Evolutionary conservation across 1,140 invertebrate species (phyloP), one percentile per base, ranked within the genome.

Genomic region (Pteromalus puparum): DNA sequence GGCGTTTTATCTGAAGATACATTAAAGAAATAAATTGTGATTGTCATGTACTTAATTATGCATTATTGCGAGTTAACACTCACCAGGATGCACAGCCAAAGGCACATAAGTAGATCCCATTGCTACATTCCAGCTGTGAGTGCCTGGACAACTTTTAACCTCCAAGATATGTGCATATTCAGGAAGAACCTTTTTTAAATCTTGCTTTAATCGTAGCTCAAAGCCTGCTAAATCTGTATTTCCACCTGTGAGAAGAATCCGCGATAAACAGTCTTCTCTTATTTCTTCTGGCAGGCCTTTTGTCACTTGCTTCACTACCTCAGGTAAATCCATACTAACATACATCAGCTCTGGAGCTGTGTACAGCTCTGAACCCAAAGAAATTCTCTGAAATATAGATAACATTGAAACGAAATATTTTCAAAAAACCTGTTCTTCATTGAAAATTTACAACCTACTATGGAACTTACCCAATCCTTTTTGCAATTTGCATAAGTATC

Each of bases 291-390:
- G 89, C 46, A 94, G 87, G 81, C 92, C 93, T 38, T 88, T 88
- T 28, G 92, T 92, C 13, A 93, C 90, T 84, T 93, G 92, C 86
- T 91, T 91, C 72, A 94, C 93, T 72, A 93, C 90, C 90, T 93
- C 88, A 2, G 93, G 93, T 28, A 94, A 88, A 77, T 90, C 89
- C 42, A 94, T 86, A 76, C 91, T 91, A 10, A 93, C 88, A 79
- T 94, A 94, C 93, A 94, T 94, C 87, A 94, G 90, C 87, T 94
- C 94, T 42, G 94, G 93, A 38, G 93, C 94, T 78, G 93, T 89
- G 68, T 93, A 93, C 46, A 94, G 85, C 86, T 94, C 94, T n/a
- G 92, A 89, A 26, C 93, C 93, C 28, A 94, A 87, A 1, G 91
- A 91, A 74, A 93, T 89, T 90, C 89, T 93, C 91, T 93, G 76